Evolutionary conservation across 2,888 invertebrate genomes (phyloP).

Genomic region (Steinernema scapterisci): DNA sequence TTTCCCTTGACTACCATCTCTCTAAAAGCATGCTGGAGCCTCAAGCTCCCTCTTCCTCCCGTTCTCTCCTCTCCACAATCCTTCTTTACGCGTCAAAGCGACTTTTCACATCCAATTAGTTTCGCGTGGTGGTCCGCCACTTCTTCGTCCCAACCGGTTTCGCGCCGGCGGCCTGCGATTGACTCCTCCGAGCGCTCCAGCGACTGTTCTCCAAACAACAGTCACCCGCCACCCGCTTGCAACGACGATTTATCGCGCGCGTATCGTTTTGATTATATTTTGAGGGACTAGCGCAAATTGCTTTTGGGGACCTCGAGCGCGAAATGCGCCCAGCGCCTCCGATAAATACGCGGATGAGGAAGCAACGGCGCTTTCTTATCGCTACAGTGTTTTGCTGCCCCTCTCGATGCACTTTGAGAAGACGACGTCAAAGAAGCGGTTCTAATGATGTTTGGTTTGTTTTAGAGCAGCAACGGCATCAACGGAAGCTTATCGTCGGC

Average conservation of each 20-base stretch:
- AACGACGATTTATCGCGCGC: constrained; percentile 24
- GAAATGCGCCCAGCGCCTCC: neutral
- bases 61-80: neutral
- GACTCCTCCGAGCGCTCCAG: neutral
- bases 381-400: no score
- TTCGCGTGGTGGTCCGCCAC: constrained; percentile 14
- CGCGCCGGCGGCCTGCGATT: neutral
- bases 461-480: neutral
- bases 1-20: no score
- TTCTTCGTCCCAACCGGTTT: constrained; percentile 25
- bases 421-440: neutral
- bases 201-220: constrained; percentile 28
- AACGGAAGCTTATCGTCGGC: constrained; percentile 13
- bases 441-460: neutral
- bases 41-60: no score
- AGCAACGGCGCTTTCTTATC: neutral
- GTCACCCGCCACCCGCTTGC: neutral
- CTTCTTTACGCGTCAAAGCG: constrained; percentile 6
- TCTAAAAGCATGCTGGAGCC: no score
- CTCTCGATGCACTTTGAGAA: no score
- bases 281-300: constrained; percentile 9
- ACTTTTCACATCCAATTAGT: constrained; percentile 32
- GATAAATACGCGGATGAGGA: neutral
- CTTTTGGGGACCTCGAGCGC: neutral
- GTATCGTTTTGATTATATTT: constrained; percentile 29